Base-by-base conservation (phyloP, 2,797 vertebrate genomes). In the Champsocephalus esox region DNA sequence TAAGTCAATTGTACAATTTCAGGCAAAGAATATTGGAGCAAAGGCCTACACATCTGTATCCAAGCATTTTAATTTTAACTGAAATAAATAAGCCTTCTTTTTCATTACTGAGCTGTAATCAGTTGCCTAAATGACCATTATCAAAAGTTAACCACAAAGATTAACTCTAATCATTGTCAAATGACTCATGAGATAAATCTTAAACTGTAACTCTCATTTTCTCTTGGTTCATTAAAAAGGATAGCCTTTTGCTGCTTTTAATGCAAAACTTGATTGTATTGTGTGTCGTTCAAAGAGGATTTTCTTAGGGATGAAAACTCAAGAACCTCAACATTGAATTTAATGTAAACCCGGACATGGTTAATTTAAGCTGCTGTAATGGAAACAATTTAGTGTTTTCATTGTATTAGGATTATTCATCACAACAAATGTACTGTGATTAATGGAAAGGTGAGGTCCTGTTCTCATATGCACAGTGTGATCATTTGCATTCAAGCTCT, bases 401-500 rank as follows among this genome's bases (percentile, higher is more conserved):
- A 57, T 16, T 52, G 52, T 9, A 60, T 60, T 67, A 62, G 11
- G 43, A 50, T 73, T 69, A 52, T 12, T 55, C 38, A 55, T 59
- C 58, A 28, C 65, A 70, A 77, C 44, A 70, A 69, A 66, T 68
- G 24, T 56, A 4, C 38, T 21, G 34, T 62, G 44, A 44, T 59
- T 46, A 61, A 43, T 73, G 28, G 17, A 34, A 52, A 71, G 44
- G 45, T 21, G 50, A 70, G 10, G n/a, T 14, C 43, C 16, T 14
- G 32, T 64, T 67, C 32, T 17, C 50, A 66, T 19, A 32, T 24
- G 21, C 44, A 34, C 1, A 2, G 9, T 51, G 54, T 45, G 50
- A 71, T 71, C 70, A 66, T 79, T 51, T 71, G 24, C 48, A 73
- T 66, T 84, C 59, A n/a, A 54, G 38, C 44, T 70, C 34, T 63